Evolutionary conservation across 1,140 invertebrate species (phyloP), one percentile per base, ranked within the genome.

Genomic region (Eupeodes corollae): DNA sequence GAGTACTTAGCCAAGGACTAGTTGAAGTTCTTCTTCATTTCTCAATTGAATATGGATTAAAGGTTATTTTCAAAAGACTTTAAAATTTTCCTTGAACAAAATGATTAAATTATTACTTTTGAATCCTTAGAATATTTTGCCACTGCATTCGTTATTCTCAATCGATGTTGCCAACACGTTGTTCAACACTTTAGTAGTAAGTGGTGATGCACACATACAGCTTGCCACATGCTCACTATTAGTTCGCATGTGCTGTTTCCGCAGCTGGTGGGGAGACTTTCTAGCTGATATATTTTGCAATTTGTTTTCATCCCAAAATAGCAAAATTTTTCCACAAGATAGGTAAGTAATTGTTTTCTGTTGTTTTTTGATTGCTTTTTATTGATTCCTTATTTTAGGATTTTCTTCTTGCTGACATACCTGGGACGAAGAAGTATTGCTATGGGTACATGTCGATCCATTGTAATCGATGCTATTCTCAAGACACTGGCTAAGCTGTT

Each of bases 241-340:
- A 55, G 82, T 88, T 19, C 79, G 85, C 31, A 79, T 86, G 56
- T 90, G 86, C 67, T 68, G 63, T 33, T 75, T 79, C 47, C 80
- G 85, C 61, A 73, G 76, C 1, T 94, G 88, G 87, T 94, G 89
- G 89, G 90, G 90, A 12, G 77, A 84, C 48, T 91, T 91, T 58
- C 72, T 95, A 5, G 83, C 86, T 1, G 84, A 84, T 57, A 86
- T 83, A 11, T 74, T 94, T 18, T 77, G 80, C 13, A 75, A 78
- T 52, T 77, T 91, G 42, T 93, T 89, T 63, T 81, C 84, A 2
- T 81, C 84, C 0, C 79, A 82, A 13, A 83, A 89, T 51, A 80
- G 78, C 15, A 75, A 80, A 42, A 81, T 86, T 37, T 88, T 88
- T 58, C 84, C 89, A 26, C 83, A 91, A 60, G 89, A 92, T 64